Evolutionary conservation across 1,140 invertebrate species (phyloP), one percentile per base, ranked within the genome.

Genomic region (Patella vulgata): DNA sequence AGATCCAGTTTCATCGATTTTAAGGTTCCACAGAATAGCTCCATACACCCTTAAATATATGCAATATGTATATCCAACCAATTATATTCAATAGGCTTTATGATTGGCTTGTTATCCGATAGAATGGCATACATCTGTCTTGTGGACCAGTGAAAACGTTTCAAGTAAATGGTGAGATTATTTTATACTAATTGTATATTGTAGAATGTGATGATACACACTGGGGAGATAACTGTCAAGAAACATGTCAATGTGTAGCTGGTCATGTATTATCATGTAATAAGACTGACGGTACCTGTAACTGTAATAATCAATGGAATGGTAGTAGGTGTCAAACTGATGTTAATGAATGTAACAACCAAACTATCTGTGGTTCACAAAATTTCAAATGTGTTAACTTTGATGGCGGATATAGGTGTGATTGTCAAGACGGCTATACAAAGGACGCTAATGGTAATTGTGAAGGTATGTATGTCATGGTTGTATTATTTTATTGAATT

Each of bases 191-290:
- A n/a, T 21, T 23, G n/a, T 57, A 17, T 19, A 2, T 44, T 56
- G 12, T 56, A 68, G 66, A 44, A 23, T 68, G 66, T 21, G 31
- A 55, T 14, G 43, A 47, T 23, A 23, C 14, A 6, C 27, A 25
- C n/a, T 68, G 48, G 43, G 66, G 66, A 0, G 28, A n/a, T n/a
- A 30, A 59, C 25, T 68, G 66, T 21, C 25, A 12, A 19, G 17
- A 19, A 1, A 8, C 19, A 0, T 68, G 66, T 27, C 8, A 36
- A 4, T 68, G 66, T 40, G 47, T 21, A 17, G 25, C 27, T 17
- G 47, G 30, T 9, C 61, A 61, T 59, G 57, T 55, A 8, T n/a
- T 40, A n/a, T 42, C 27, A 27, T 67, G 65, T 23, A 43, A 67
- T 42, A 43, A 51, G n/a, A 39, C 47, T 3, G 42, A 52, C 27